phyloP scores from a whole-genome alignment of 2,797 vertebrate genomes.

The Enoplosus armatus region DNA sequence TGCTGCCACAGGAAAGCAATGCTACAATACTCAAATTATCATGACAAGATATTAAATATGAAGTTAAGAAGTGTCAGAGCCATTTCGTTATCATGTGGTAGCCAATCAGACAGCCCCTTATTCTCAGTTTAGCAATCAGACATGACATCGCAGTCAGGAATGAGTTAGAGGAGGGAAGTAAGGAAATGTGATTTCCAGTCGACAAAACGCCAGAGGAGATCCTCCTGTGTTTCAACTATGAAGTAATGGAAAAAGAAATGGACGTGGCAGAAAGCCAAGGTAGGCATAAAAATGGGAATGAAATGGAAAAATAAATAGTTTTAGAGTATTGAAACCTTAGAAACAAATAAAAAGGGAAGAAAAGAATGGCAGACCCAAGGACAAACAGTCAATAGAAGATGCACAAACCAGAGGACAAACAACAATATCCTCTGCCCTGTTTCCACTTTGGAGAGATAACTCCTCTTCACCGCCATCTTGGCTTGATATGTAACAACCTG shows the following conservation, averaged over 20 bases:
- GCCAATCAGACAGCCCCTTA: slow-evolving; percentile 40
- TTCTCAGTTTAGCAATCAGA: slow-evolving; percentile 48
- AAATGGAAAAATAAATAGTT: slow-evolving; percentile 43
- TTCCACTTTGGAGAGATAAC: slow-evolving; percentile 24
- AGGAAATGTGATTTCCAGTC: slow-evolving; percentile 66
- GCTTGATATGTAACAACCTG: slow-evolving; percentile 31
- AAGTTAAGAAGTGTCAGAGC: slow-evolving; percentile 7
- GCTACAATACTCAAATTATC: not conserved
- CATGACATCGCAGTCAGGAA: slow-evolving; percentile 43
- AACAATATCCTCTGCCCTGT: slow-evolving; percentile 26
- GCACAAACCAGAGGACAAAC: slow-evolving; percentile 24
- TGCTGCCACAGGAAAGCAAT: not conserved
- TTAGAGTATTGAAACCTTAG: not conserved
- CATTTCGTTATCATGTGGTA: not conserved
- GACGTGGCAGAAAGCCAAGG: slow-evolving; percentile 19
- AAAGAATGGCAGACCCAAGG: slow-evolving; percentile 1
- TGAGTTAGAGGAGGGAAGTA: slow-evolving; percentile 31
- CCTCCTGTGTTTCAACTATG: slow-evolving; percentile 54
- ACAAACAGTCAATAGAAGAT: slow-evolving; percentile 8
- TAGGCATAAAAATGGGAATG: slow-evolving; percentile 4
- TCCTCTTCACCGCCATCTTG: slow-evolving; percentile 32
- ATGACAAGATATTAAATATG: slow-evolving; percentile 1
- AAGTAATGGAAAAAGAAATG: slow-evolving; percentile 49
- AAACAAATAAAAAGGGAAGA: slow-evolving; percentile 10
- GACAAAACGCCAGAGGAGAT: slow-evolving; percentile 42